phyloP scores from a whole-genome alignment of 2,797 vertebrate species.

The Perodicticus potto region DNA sequence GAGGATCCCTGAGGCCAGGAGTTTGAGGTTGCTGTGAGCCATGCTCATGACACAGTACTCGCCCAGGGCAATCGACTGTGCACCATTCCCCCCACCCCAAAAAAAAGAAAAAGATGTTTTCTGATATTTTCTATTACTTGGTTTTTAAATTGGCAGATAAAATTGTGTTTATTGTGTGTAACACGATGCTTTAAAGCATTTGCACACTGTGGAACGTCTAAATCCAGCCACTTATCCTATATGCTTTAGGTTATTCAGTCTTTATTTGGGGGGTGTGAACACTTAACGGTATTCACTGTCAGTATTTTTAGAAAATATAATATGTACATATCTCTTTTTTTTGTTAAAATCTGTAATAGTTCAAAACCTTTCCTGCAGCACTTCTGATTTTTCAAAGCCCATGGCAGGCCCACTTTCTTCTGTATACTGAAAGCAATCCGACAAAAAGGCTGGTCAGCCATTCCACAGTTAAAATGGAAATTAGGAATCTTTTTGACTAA shows the following conservation, averaged over 20 bases:
- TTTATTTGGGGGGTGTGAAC: background rate
- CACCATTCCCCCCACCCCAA: no score
- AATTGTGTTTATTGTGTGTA: background rate
- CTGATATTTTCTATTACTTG: background rate
- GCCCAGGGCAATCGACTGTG: no score
- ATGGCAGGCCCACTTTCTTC: background rate
- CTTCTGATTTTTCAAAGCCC: background rate
- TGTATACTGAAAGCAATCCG: background rate
- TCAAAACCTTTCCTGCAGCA: background rate
- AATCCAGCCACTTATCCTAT: background rate
- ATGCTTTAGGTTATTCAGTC: background rate
- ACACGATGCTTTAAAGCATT: background rate
- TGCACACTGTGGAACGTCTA: background rate
- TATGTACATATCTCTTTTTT: background rate
- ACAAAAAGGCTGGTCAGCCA: conserved; percentile 59
- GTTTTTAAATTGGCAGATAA: background rate
- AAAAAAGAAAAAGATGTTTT: background rate
- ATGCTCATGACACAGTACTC: no score
- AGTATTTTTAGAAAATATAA: background rate
- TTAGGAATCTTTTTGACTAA: conserved; percentile 68
- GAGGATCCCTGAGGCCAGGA: no score
- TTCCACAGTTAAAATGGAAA: conserved; percentile 49
- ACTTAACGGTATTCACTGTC: background rate
- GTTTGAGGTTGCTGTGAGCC: no score
- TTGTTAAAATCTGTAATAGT: background rate